Percentiles rank a stretch among this genome's conserved stretches.
phyloP scores from a whole-genome alignment of 2,113 vertebrate species.

The Emberiza fucata region DNA sequence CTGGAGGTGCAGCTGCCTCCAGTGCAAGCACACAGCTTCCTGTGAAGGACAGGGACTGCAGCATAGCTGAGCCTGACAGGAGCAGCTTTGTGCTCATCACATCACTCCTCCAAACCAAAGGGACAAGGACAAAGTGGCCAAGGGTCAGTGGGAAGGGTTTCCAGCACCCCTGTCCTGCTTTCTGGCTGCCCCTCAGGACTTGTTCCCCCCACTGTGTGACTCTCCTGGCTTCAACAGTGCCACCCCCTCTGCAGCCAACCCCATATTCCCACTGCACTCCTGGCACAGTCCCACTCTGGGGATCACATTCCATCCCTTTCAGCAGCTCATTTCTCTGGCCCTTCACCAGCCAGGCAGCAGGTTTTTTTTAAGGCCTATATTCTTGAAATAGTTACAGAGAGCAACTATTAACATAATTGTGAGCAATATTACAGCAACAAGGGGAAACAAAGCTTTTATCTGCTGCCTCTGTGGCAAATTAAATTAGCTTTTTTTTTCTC shows the following conservation, averaged over 20 bases:
- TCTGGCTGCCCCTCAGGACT: background rate
- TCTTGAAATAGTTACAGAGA: background rate
- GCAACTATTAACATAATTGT: background rate
- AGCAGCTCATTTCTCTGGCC: background rate
- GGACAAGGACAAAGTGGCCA: background rate
- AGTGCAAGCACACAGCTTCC: background rate
- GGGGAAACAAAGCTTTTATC: background rate
- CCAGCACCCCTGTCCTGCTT: background rate
- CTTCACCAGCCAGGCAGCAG: background rate
- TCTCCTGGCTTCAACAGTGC: background rate
- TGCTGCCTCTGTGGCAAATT: background rate
- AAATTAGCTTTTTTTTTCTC: background rate
- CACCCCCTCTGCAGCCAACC: background rate
- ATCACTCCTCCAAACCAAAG: background rate
- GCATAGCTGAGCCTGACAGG: background rate
- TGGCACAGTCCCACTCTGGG: background rate
- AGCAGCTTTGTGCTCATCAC: background rate
- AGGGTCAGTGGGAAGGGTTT: background rate
- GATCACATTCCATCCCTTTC: background rate
- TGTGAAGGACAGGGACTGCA: background rate
- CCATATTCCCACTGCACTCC: accelerated
- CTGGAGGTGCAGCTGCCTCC: background rate
- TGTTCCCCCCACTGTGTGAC: background rate
- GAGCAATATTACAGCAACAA: background rate
- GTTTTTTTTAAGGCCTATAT: background rate